Conservation (phyloP, 2,113 vertebrate genomes). For the Chaenocephalus aceratus region DNA sequence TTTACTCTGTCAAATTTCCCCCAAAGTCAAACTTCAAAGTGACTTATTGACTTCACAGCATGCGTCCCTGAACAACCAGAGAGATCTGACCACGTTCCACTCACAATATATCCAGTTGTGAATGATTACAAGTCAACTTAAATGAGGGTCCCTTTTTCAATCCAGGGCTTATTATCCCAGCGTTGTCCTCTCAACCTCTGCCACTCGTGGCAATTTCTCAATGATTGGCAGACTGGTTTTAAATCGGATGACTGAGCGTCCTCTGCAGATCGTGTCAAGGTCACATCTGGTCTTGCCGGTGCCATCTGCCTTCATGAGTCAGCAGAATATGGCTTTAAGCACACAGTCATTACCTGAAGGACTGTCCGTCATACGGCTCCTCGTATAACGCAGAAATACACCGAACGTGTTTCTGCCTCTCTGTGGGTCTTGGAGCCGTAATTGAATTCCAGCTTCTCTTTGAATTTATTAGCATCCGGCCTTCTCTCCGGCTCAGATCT, state of each 20-base stretch:
- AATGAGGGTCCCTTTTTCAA: no score
- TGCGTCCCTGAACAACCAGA: no score
- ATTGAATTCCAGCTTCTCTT: constrained; percentile 63
- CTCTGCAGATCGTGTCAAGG: constrained; percentile 51
- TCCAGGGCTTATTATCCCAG: no score
- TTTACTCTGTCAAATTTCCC: no score
- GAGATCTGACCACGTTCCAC: no score
- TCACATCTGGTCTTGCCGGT: constrained; percentile 70
- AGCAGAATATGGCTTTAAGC: constrained; percentile 45
- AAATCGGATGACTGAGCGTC: constrained; percentile 50
- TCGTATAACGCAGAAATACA: constrained; percentile 10
- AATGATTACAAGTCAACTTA: no score
- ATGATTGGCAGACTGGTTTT: constrained; percentile 35
- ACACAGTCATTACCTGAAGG: constrained; percentile 25
- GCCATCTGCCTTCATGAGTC: constrained; percentile 74
- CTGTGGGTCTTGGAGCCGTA: constrained; percentile 19
- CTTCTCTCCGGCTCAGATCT: constrained; percentile 11
- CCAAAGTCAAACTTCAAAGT: no score
- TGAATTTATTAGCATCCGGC: constrained; percentile 51
- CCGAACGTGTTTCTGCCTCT: constrained; percentile 19
- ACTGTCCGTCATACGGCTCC: constrained; percentile 3
- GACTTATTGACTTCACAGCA: no score
- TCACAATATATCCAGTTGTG: no score
- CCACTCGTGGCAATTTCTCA: constrained; percentile 15
- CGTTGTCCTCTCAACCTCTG: neutral